A percentile compares a stretch with the other conserved stretches of the same genome.
Conservation (phyloP, 2,888 invertebrate genomes). For the Heliconius ismenius region DNA sequence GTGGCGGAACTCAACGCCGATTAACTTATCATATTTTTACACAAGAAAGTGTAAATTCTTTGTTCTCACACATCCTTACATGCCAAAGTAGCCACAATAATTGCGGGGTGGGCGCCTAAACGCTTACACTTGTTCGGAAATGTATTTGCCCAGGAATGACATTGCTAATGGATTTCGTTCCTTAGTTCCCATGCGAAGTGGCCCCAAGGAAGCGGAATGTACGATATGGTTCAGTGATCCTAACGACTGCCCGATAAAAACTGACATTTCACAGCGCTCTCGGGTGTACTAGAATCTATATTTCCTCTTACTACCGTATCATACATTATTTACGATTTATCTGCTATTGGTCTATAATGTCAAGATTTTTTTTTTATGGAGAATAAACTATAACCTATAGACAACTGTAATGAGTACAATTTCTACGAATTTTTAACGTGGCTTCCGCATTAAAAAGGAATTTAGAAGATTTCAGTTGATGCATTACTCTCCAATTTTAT, state of each 20-base stretch:
- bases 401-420: neutral
- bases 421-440: neutral
- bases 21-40: neutral
- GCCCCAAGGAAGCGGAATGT: slow-evolving; percentile 65
- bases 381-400: neutral
- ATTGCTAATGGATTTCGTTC: slow-evolving; percentile 68
- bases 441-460: neutral
- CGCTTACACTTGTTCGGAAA: slow-evolving; percentile 42
- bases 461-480: neutral
- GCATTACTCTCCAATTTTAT: neutral
- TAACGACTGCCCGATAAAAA: slow-evolving; percentile 66
- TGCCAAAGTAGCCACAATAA: slow-evolving; percentile 22
- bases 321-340: slow-evolving; percentile 34
- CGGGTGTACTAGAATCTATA: slow-evolving; percentile 32
- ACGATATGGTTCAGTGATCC: slow-evolving; percentile 74
- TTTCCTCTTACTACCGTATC: slow-evolving; percentile 27
- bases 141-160: slow-evolving; percentile 62
- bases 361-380: neutral
- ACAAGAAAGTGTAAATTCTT: neutral
- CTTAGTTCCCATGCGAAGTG: slow-evolving; percentile 62
- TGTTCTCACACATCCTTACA: slow-evolving; percentile 8
- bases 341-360: neutral
- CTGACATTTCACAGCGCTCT: slow-evolving; percentile 53
- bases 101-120: slow-evolving; percentile 25
- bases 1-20: neutral